Percentiles rank a stretch among this genome's conserved stretches.
Evolutionary conservation across 2,888 invertebrate genomes (phyloP).

Genomic region (Nysson spinosus): DNA sequence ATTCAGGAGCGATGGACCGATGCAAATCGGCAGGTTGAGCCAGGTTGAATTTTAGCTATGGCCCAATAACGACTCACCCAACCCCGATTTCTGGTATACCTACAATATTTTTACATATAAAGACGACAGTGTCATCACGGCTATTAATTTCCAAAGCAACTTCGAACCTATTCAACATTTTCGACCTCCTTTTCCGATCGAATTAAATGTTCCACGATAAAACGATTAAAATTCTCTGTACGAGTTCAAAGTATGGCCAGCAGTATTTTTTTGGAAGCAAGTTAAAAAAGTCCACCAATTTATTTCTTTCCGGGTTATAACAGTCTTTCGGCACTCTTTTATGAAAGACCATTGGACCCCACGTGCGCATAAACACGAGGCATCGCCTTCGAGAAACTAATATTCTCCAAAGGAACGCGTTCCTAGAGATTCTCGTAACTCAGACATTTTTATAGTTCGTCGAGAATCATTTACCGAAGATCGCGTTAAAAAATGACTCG

Average conservation of each 20-base stretch:
- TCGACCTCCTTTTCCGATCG: no score
- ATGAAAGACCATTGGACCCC: constrained; percentile 30
- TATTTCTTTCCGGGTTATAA: constrained; percentile 53
- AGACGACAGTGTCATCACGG: no score
- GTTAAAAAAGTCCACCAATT: constrained; percentile 40
- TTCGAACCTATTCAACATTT: no score
- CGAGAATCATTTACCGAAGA: constrained; percentile 43
- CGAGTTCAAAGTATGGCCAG: constrained; percentile 29
- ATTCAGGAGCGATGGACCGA: constrained; percentile 68
- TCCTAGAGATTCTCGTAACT: constrained; percentile 58
- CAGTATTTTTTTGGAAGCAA: constrained; percentile 26
- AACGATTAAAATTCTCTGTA: not conserved
- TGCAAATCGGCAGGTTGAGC: constrained; percentile 63
- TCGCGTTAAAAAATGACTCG: no score
- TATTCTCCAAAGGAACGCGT: constrained; percentile 45
- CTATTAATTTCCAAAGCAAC: no score
- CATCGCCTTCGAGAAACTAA: constrained; percentile 46
- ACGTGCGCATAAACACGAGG: constrained; percentile 53
- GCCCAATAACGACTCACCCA: constrained; percentile 43
- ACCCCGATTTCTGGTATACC: constrained; percentile 17
- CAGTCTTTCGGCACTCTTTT: constrained; percentile 61
- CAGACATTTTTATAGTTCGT: constrained; percentile 64
- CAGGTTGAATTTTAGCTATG: constrained; percentile 57
- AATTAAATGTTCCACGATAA: no score
- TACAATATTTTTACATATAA: constrained; percentile 1